Evolutionary conservation across 2,113 vertebrate genomes (phyloP).

Genomic region (cattle (Bos taurus)): ARS-UCD2.0 NC_037338.1:83233001-83233500

Average conservation of each 20-base stretch:
- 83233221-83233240: accelerated
- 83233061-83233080: accelerated
- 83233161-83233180: background rate
- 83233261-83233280: background rate
- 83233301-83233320: accelerated
- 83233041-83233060: background rate
- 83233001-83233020: background rate
- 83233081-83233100: accelerated
- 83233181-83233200: accelerated
- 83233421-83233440: accelerated
- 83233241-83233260: background rate
- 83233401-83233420: accelerated
- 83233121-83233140: background rate
- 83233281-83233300: accelerated
- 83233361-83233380: background rate
- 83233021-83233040: background rate
- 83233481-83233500: background rate
- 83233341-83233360: background rate
- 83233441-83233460: background rate
- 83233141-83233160: accelerated
- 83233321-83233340: accelerated
- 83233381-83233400: background rate
- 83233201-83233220: accelerated
- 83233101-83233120: background rate
- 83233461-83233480: accelerated